Base-by-base conservation (phyloP, 2,797 vertebrate genomes). In the Xiphorhynchus erythropygius region DNA sequence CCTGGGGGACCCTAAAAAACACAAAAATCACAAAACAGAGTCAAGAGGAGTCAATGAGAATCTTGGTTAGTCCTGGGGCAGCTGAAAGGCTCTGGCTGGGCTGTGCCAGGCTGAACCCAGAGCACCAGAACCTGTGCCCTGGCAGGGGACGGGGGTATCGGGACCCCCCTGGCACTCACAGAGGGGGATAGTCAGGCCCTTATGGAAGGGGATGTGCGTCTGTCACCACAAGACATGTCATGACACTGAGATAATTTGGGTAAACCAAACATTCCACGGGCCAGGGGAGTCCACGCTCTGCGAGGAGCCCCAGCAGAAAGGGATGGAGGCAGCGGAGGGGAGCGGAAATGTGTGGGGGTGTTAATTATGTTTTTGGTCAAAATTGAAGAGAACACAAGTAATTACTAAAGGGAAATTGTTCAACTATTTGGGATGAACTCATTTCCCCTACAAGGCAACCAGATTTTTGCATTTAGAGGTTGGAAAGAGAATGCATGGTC, bases 1-100 rank as follows among this genome's bases (percentile, higher is more conserved):
- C 99, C 99, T 25, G 98, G 98, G 49, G 98, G 98, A 98, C 99
- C 99, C 99, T 99, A 76, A 85, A 98, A 90, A 71, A 97, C 83
- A 97, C 52, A 98, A 81, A 84, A 79, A 76, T 10, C 59, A 96
- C 63, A 69, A 52, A 91, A 56, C 3, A 19, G 32, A 77, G 73
- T 94, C 80, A 96, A 9, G 39, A 70, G 50, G 28, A 32, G 71
- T 23, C 2, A 0, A 11, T 6, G 32, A 27, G 21, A 19, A 60
- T 6, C 41, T 18, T 17, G 1, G 0, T 23, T 16, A 46, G 11
- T 5, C 24, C 57, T 0, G 28, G 23, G 47, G 76, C 7, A 5
- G 49, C 65, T 13, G 7, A 39, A 65, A 41, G 32, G 3, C 37
- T 12, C 14, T 0, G 44, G 42, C 30, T 39, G 47, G 4, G 59